Base-by-base conservation (phyloP, 2,797 vertebrate species). In the Macropodus opercularis region DNA sequence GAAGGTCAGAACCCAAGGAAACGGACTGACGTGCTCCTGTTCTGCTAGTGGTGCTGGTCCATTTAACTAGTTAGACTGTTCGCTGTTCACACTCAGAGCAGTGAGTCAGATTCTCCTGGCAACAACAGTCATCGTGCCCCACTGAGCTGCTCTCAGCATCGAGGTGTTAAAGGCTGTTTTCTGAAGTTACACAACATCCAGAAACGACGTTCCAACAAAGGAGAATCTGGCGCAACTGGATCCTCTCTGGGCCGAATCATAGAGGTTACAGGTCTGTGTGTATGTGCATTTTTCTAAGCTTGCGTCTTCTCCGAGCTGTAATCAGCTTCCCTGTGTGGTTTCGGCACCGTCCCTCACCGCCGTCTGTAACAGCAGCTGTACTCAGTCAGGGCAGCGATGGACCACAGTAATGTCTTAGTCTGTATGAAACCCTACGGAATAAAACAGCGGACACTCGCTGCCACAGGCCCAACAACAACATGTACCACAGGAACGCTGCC, bases 41-140 rank as follows among this genome's bases (percentile, higher is more conserved):
- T n/a, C n/a, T n/a, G n/a, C n/a, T n/a, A n/a, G 32, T 35, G 32
- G 14, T 14, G 6, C 32, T 35, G 32, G 32, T 35, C 32, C 32
- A 35, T n/a, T n/a, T n/a, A n/a, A n/a, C 2, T 35, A 15, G 6
- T n/a, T 36, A n/a, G 7, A 6, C 6, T n/a, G 15, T 2, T 36
- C 7, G n/a, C n/a, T n/a, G n/a, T n/a, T n/a, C n/a, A n/a, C 46
- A 39, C 39, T n/a, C 8, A 3, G 51, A 66, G 47, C 29, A 53
- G 22, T 58, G 64, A 74, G 58, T 74, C 70, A 73, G 47, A 52
- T 42, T 73, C 62, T 66, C 44, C 69, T 56, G 57, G 56, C 62
- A 61, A 8, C 61, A 38, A 4, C 51, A 15, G 34, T 21, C 41
- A 46, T 43, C 53, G 36, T 58, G 46, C 52, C 51, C 41, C 49